These are phyloP conservation scores for Dryadula phaetusa DNA, from an alignment of 2,888 invertebrate species.

Conservation along the genomic window DNA sequence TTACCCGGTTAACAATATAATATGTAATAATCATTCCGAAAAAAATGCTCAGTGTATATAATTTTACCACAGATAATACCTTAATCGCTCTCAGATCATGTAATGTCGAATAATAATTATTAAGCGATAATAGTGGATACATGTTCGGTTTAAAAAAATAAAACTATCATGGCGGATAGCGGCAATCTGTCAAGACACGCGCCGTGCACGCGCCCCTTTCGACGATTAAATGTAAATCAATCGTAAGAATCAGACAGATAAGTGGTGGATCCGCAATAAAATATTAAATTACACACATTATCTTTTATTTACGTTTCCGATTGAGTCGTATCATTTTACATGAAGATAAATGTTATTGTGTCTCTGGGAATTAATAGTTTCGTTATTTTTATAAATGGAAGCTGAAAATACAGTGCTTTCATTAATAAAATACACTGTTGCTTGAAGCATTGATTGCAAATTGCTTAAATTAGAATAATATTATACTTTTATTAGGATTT, in stretches of 20 bases:
- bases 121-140: conserved; percentile 56
- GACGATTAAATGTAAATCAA: conserved; percentile 70
- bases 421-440: background rate
- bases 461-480: no score
- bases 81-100: conserved; percentile 52
- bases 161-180: conserved; percentile 54
- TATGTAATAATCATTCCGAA: background rate
- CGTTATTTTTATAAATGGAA: conserved; percentile 62
- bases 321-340: conserved; percentile 75
- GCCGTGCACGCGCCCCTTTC: conserved; percentile 68
- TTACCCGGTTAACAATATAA: background rate
- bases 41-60: conserved; percentile 43
- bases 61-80: conserved; percentile 55
- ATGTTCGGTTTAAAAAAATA: conserved; percentile 48
- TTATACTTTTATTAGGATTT: no score
- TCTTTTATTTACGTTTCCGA: conserved; percentile 80
- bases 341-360: conserved; percentile 65
- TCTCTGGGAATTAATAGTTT: conserved; percentile 54
- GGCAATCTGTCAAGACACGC: conserved; percentile 71
- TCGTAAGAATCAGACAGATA: conserved; percentile 66
- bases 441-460: no score
- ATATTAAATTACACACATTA: conserved; percentile 76
- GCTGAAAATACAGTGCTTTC: background rate
- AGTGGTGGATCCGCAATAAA: conserved; percentile 69
- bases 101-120: conserved; percentile 63